phyloP scores from a whole-genome alignment of 2,797 vertebrate species.

The Lophotriccus pileatus region DNA sequence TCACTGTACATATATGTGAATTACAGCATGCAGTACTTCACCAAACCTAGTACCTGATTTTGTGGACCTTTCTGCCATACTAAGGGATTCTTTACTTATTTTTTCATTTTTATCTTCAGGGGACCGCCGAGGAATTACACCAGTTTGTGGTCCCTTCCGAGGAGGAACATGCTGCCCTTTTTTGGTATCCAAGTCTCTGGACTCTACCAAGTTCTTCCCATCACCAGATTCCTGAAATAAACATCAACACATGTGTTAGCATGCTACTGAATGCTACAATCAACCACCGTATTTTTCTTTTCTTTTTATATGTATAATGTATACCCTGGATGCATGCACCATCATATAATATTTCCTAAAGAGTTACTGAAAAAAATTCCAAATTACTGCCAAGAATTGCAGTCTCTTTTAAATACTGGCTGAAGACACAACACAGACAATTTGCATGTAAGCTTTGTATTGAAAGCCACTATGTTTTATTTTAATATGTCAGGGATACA shows the following conservation, averaged over 20 bases:
- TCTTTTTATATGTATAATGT: neutral
- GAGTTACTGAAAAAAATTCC: neutral
- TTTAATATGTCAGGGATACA: neutral
- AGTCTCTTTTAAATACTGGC: neutral
- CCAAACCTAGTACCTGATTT: conserved; percentile 78
- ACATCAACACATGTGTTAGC: neutral
- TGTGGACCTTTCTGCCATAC: conserved; percentile 54
- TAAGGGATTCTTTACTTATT: conserved; percentile 69
- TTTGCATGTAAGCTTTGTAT: neutral
- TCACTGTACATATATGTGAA: neutral
- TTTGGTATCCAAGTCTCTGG: conserved; percentile 78
- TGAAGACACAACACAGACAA: neutral
- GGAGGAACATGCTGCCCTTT: conserved; percentile 69
- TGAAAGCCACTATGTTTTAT: neutral
- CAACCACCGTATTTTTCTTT: neutral
- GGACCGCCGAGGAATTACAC: conserved; percentile 59
- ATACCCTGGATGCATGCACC: neutral
- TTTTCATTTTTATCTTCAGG: conserved; percentile 80
- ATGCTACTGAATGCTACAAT: neutral
- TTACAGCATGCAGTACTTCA: neutral
- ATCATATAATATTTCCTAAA: neutral
- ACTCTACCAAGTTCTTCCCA: conserved; percentile 77
- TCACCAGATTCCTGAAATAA: conserved; percentile 83
- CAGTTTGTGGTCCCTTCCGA: conserved; percentile 70
- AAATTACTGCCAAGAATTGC: neutral